Evolutionary conservation across 2,113 vertebrate species (phyloP), one percentile per base, ranked within the genome.

Genomic region (Saimiri boliviensis): DNA sequence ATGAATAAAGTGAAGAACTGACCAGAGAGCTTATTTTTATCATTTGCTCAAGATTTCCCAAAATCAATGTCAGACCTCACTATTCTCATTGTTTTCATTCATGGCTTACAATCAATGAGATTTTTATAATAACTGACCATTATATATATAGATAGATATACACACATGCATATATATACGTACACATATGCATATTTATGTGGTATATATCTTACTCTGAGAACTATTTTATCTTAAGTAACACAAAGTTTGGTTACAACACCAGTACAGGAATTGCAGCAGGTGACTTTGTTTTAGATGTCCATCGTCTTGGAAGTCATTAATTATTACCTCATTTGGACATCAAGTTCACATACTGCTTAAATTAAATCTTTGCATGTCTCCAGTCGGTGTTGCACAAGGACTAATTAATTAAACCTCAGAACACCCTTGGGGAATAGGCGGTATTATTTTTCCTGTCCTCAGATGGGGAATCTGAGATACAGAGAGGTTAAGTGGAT

Each of bases 401-500:
- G 97, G 95, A 95, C 90, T 97, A 97, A 97, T 97, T 98, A 97
- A 97, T 96, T 97, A 97, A 97, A 96, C 86, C 68, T 96, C 96
- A 97, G 92, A 96, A 96, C n/a, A 95, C 86, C 96, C 92, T 94
- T 82, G 82, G 96, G 96, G 52, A 93, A 96, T 40, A 90, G 73
- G 68, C 77, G 86, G 87, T 95, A 97, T 95, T 97, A 93, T 96
- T 97, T 92, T 74, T 97, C 80, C 70, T 96, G 63, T 96, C 60
- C 71, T 97, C 77, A 76, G n/a, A 89, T 88, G 52, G 82, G 97
- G 96, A 98, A 97, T 91, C 82, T 94, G 97, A 98, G 97, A 90
- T 90, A 96, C 63, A 96, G 88, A 86, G 81, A 96, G 79, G 95
- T 94, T 97, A 97, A 97, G 54, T 96, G 88, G 82, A 96, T 97